Evolutionary conservation across 1,140 invertebrate species (phyloP).

Genomic region (Mizuhopecten yessoensis): DNA sequence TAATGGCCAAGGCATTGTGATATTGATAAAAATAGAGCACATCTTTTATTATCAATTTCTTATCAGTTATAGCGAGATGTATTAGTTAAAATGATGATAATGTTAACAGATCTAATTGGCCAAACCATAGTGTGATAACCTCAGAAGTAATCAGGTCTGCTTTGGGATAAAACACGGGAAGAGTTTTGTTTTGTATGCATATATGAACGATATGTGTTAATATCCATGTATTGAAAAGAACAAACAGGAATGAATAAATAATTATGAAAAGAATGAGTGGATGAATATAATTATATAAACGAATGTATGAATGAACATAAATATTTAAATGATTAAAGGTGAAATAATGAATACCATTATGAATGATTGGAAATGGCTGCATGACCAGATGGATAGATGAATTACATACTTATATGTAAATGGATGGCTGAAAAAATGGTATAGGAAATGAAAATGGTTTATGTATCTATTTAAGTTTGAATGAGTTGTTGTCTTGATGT

Average conservation of each 20-base stretch:
- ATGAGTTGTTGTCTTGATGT: not conserved
- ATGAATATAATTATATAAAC: not conserved
- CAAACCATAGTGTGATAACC: no score
- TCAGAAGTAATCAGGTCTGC: no score
- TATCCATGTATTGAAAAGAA: no score
- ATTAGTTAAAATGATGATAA: no score
- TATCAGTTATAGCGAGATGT: no score
- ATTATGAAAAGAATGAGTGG: not conserved
- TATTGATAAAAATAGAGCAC: no score
- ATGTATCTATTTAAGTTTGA: not conserved
- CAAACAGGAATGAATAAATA: not conserved
- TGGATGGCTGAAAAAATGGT: not conserved
- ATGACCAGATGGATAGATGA: not conserved
- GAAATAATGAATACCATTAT: not conserved
- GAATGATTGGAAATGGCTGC: not conserved
- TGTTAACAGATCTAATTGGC: no score
- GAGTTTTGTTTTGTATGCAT: no score
- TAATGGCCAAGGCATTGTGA: no score
- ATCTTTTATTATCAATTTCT: no score
- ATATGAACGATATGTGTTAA: no score
- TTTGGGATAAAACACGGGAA: no score
- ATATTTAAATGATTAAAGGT: not conserved
- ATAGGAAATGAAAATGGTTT: not conserved
- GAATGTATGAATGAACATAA: not conserved
- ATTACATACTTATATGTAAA: not conserved